Evolutionary conservation across 2,888 invertebrate genomes (phyloP).

Genomic region (Ctenicera cuprea): DNA sequence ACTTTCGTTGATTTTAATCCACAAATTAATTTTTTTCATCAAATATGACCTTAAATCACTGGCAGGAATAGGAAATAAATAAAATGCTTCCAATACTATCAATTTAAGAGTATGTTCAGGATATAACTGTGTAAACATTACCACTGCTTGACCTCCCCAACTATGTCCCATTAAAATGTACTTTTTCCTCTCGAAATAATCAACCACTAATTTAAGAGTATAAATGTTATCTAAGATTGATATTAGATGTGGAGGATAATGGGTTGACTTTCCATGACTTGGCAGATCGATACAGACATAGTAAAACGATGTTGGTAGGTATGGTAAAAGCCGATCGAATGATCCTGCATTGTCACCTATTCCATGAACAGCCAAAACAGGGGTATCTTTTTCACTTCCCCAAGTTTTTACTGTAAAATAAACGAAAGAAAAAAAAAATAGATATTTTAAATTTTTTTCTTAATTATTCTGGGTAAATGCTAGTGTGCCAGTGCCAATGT

Average conservation of each 20-base stretch:
- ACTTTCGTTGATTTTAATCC: constrained; percentile 65
- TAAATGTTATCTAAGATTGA: constrained; percentile 72
- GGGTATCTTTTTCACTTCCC: constrained; percentile 75
- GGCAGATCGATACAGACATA: constrained; percentile 76
- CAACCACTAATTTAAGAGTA: constrained; percentile 61
- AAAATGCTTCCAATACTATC: constrained; percentile 71
- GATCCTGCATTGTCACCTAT: constrained; percentile 77
- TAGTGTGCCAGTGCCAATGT: no score
- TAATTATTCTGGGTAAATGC: no score
- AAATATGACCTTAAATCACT: constrained; percentile 63
- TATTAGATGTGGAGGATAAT: constrained; percentile 70
- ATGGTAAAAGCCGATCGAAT: constrained; percentile 76
- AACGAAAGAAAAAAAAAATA: not conserved
- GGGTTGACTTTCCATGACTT: constrained; percentile 78
- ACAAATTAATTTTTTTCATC: constrained; percentile 65
- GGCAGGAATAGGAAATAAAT: constrained; percentile 60
- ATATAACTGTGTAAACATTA: constrained; percentile 68
- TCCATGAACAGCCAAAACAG: constrained; percentile 78
- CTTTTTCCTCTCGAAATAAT: constrained; percentile 65
- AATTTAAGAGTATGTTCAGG: constrained; percentile 71
- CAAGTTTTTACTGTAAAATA: constrained; percentile 76
- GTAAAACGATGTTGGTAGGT: constrained; percentile 72
- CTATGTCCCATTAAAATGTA: constrained; percentile 68
- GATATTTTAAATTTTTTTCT: no score
- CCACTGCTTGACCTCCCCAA: constrained; percentile 74